Evolutionary conservation across 2,888 invertebrate species (phyloP).

Genomic region (Yponomeuta evonymella): DNA sequence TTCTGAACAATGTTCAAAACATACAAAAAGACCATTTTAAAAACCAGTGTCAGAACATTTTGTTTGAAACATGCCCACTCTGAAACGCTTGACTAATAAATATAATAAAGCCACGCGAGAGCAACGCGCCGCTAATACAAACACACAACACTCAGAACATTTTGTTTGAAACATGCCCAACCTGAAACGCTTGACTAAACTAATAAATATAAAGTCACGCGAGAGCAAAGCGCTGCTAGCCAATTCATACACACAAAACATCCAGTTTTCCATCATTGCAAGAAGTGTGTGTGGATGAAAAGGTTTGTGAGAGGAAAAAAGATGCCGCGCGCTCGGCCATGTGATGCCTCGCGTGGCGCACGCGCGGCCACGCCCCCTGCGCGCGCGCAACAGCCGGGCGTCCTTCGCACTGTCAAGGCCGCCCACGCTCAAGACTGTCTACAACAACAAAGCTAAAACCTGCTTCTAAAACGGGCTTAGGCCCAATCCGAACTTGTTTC

Average conservation of each 20-base stretch:
- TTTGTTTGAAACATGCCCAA: too few relatives aligned
- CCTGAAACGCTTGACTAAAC: not conserved
- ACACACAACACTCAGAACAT: not conserved
- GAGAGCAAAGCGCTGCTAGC: slow-evolving; percentile 11
- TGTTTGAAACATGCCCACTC: too few relatives aligned
- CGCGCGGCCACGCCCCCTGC: slow-evolving; percentile 51
- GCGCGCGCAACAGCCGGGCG: slow-evolving; percentile 31
- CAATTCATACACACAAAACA: not conserved
- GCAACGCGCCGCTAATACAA: slow-evolving; percentile 12
- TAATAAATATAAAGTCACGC: slow-evolving; percentile 2
- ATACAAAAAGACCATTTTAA: too few relatives aligned
- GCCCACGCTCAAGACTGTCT: slow-evolving; percentile 42
- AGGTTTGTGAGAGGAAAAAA: slow-evolving; percentile 26
- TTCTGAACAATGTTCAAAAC: too few relatives aligned
- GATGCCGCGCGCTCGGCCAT: slow-evolving; percentile 25
- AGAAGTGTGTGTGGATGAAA: slow-evolving; percentile 6
- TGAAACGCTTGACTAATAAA: not conserved
- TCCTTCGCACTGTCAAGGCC: slow-evolving; percentile 68
- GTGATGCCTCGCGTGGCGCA: slow-evolving; percentile 22
- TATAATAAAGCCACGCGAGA: slow-evolving; percentile 1
- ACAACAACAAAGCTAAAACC: slow-evolving; percentile 38
- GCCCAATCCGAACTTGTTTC: not conserved
- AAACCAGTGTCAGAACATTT: too few relatives aligned
- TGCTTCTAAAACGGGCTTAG: slow-evolving; percentile 29
- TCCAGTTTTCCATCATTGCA: slow-evolving; percentile 9